Evolutionary conservation across 2,888 invertebrate genomes (phyloP), one percentile per base, ranked within the genome.

Genomic region (Dicranocentrus wangi): DNA sequence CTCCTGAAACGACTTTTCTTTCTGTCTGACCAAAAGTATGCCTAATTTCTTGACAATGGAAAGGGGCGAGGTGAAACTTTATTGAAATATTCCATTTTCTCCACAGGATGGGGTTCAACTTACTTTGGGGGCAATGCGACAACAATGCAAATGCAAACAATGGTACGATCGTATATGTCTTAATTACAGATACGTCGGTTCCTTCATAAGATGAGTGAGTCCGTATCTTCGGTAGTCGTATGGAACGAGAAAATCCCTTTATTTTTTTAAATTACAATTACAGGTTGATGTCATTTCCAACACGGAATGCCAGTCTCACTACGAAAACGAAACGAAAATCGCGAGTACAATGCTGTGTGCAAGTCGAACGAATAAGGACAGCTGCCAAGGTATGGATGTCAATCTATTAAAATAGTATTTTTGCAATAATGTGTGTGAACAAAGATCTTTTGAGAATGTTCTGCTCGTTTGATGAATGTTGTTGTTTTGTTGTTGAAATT

Each of bases 131-230:
- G 83, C 1, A 27, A 65, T 42, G 55, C 83, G 13, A 76, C 73
- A 68, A 81, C 80, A 68, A 77, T 72, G 71, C 80, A 81, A 51
- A 83, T 80, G 80, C 80, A 83, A 69, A 70, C 68, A 23, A 83
- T 80, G 83, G 83, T 83, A 66, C 43, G 28, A 47, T 61, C 19
- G 32, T 43, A 23, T 25, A 42, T 39, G 23, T 39, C 27, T 51
- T 21, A 55, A 32, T 21, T 13, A 47, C 53, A 32, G 27, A 1
- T 27, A 19, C 43, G 28, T 8, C 15, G 28, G 43, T 47, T 72
- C 47, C 25, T 60, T 1, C 1, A 66, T 43, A 8, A 8, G n/a
- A 43, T 2, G 2, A n/a, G n/a, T n/a, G n/a, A n/a, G n/a, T n/a
- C n/a, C n/a, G n/a, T n/a, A n/a, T n/a, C n/a, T n/a, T n/a, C n/a